These are phyloP conservation scores for Poeciliopsis infans DNA, from an alignment of 2,797 vertebrate genomes.

Conservation along the genomic window DNA sequence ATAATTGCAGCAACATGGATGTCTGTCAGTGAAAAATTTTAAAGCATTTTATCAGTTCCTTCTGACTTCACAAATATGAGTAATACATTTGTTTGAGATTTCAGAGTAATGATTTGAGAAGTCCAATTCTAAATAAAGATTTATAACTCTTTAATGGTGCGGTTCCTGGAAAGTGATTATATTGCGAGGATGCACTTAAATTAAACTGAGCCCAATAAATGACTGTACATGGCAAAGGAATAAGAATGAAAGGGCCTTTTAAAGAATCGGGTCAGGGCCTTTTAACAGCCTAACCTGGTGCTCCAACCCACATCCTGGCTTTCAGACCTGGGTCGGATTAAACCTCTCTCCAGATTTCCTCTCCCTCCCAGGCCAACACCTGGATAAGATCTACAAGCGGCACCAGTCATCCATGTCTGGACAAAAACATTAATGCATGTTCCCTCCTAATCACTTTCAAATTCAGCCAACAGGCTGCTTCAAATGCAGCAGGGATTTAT, in stretches of 20 bases:
- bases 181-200: background rate
- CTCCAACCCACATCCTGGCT: slow-evolving; percentile 17
- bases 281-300: slow-evolving; percentile 18
- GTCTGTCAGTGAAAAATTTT: background rate
- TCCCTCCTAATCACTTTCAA: slow-evolving; percentile 20
- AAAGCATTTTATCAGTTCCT: background rate
- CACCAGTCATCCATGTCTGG: slow-evolving; percentile 34
- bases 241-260: slow-evolving; percentile 10
- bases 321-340: slow-evolving; percentile 61
- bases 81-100: background rate
- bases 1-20: background rate
- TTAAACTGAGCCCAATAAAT: slow-evolving; percentile 11
- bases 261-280: slow-evolving; percentile 36
- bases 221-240: slow-evolving; percentile 1
- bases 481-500: slow-evolving; percentile 5
- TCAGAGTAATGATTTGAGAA: background rate
- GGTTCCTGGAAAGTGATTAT: background rate
- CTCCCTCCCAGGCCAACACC: slow-evolving; percentile 66
- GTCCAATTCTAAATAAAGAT: background rate
- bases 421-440: slow-evolving; percentile 41
- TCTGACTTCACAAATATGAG: background rate
- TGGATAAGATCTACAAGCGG: slow-evolving; percentile 60
- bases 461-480: slow-evolving; percentile 11
- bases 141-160: background rate
- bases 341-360: slow-evolving; percentile 49